Evolutionary conservation across 2,797 vertebrate species (phyloP).

Genomic region (Squalus acanthias): DNA sequence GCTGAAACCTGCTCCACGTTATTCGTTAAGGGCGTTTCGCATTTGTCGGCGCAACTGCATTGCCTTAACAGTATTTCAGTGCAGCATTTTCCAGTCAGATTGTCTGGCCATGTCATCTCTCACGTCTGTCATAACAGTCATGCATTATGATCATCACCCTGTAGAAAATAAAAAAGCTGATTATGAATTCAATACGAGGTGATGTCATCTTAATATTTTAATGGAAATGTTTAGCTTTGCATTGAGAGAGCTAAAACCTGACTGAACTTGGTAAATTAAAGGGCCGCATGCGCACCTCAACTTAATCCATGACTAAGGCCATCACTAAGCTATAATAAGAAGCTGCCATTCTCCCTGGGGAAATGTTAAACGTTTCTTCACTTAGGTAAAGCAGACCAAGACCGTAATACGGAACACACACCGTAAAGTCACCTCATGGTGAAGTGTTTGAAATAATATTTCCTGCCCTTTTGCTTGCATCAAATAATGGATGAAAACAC

Average conservation of each 20-base stretch:
- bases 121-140: neutral
- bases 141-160: too few relatives aligned
- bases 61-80: neutral
- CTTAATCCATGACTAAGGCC: neutral
- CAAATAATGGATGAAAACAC: slow-evolving; percentile 18
- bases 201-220: neutral
- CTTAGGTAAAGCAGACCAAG: neutral
- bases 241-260: neutral
- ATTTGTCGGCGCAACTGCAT: neutral
- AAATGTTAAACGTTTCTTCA: neutral
- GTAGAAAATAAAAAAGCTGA: neutral
- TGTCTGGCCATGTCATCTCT: neutral
- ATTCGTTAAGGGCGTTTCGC: too few relatives aligned
- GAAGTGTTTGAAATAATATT: neutral
- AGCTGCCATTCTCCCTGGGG: neutral
- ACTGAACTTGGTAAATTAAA: neutral
- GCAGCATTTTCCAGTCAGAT: neutral
- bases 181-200: neutral
- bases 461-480: neutral
- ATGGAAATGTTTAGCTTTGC: neutral
- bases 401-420: neutral
- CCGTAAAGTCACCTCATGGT: neutral
- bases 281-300: neutral
- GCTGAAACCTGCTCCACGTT: neutral
- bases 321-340: neutral